A percentile compares a stretch with the other conserved stretches of the same genome.
Conservation (phyloP, 1,140 invertebrate species). For the Drosophila ohnishii region DNA sequence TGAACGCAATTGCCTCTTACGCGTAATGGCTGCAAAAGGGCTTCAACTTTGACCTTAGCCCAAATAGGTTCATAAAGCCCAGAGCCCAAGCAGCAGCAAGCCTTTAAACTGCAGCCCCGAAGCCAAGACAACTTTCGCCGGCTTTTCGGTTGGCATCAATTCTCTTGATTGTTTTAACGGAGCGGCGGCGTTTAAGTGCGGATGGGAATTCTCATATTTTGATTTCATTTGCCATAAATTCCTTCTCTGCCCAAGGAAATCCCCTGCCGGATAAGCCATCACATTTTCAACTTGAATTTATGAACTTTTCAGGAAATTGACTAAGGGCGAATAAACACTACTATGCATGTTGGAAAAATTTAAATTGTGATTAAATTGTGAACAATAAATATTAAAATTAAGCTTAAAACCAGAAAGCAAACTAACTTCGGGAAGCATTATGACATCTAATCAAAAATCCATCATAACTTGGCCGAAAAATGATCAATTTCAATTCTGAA, state of each 20-base stretch:
- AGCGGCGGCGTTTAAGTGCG: constrained; percentile 19
- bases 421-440: background rate
- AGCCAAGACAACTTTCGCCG: constrained; percentile 23
- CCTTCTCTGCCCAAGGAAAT: background rate
- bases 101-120: constrained; percentile 46
- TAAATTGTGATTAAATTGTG: background rate
- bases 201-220: constrained; percentile 39
- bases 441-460: too few species aligned
- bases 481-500: too few species aligned
- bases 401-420: background rate
- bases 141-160: constrained; percentile 21
- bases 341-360: background rate
- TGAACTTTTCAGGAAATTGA: background rate
- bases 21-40: constrained; percentile 55
- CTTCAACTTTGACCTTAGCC: constrained; percentile 78
- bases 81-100: constrained; percentile 21
- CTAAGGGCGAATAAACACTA: background rate
- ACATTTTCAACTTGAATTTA: constrained; percentile 10
- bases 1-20: constrained; percentile 51
- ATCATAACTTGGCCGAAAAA: too few species aligned
- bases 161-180: constrained; percentile 37
- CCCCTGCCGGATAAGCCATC: background rate
- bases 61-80: constrained; percentile 55
- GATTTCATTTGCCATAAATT: constrained; percentile 49
- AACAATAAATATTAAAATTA: background rate